Evolutionary conservation across 1,140 invertebrate genomes (phyloP).

Genomic region (Drosophila setifemur): DNA sequence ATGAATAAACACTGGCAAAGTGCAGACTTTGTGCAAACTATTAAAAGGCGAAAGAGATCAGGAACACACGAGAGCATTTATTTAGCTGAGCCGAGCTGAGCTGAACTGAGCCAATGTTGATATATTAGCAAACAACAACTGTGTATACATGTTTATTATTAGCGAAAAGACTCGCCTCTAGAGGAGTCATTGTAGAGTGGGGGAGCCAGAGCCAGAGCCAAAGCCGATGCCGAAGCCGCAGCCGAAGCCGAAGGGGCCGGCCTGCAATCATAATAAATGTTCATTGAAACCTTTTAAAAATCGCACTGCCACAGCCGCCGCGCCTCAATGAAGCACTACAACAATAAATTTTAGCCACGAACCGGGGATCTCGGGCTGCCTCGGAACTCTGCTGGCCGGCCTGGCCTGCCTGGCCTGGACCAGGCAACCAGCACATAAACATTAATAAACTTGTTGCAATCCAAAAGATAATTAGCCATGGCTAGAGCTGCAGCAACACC

Average conservation of each 20-base stretch:
- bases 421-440: slow-evolving; percentile 56
- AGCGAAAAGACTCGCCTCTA: slow-evolving; percentile 17
- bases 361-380: slow-evolving; percentile 2
- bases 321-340: slow-evolving; percentile 72
- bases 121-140: slow-evolving; percentile 57
- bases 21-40: slow-evolving; percentile 49
- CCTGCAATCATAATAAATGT: slow-evolving; percentile 80
- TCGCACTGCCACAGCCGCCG: slow-evolving; percentile 56
- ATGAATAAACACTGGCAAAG: slow-evolving; percentile 37
- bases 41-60: slow-evolving; percentile 21
- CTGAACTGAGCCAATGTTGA: slow-evolving; percentile 41
- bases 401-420: not conserved
- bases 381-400: not conserved
- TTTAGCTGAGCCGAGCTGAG: slow-evolving; percentile 44
- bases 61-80: slow-evolving; percentile 47
- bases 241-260: slow-evolving; percentile 12
- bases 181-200: not conserved
- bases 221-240: no score
- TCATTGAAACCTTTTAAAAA: slow-evolving; percentile 81
- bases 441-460: slow-evolving; percentile 81
- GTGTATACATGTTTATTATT: slow-evolving; percentile 54
- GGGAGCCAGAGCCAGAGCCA: no score
- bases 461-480: slow-evolving; percentile 78
- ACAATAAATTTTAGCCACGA: slow-evolving; percentile 76
- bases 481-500: slow-evolving; percentile 54